phyloP scores from a whole-genome alignment of 2,888 invertebrate species.

The Caenorhabditis sp. region DNA sequence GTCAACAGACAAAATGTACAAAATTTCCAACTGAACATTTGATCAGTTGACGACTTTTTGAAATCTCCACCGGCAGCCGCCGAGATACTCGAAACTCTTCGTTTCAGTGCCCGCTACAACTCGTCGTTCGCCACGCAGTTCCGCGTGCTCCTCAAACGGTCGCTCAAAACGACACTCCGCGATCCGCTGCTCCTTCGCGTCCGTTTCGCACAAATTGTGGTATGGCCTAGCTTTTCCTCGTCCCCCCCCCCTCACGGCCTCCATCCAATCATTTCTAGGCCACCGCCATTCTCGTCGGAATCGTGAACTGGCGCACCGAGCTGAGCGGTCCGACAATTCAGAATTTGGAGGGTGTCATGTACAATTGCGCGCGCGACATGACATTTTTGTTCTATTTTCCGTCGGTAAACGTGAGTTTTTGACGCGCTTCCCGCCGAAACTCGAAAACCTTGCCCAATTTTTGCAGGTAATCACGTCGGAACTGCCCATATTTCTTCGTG shows the following conservation, averaged over 20 bases:
- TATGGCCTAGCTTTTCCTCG: slow-evolving; percentile 79
- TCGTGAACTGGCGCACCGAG: slow-evolving; percentile 66
- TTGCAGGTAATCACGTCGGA: slow-evolving; percentile 90
- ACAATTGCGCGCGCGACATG: slow-evolving; percentile 83
- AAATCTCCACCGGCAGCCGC: too few species aligned
- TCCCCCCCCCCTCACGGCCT: too few species aligned
- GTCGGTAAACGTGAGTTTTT: slow-evolving; percentile 88
- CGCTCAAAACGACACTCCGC: slow-evolving; percentile 90
- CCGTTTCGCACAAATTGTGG: slow-evolving; percentile 88
- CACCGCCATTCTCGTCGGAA: slow-evolving; percentile 67
- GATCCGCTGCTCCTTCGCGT: slow-evolving; percentile 93
- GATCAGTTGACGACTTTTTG: too few species aligned
- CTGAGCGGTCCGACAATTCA: slow-evolving; percentile 61
- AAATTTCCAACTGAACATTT: too few species aligned
- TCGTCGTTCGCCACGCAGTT: slow-evolving; percentile 92
- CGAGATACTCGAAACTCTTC: too few species aligned
- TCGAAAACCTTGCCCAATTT: background rate
- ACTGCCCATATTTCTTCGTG: slow-evolving; percentile 90
- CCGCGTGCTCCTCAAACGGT: slow-evolving; percentile 90
- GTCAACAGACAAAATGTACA: too few species aligned
- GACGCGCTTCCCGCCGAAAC: background rate
- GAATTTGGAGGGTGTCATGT: slow-evolving; percentile 74
- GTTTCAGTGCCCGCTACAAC: slow-evolving; percentile 83
- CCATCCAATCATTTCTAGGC: slow-evolving; percentile 45
- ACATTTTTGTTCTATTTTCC: slow-evolving; percentile 94